Evolutionary conservation across 2,113 vertebrate genomes (phyloP), one percentile per base, ranked within the genome.

Genomic region (Hydropotes inermis): DNA sequence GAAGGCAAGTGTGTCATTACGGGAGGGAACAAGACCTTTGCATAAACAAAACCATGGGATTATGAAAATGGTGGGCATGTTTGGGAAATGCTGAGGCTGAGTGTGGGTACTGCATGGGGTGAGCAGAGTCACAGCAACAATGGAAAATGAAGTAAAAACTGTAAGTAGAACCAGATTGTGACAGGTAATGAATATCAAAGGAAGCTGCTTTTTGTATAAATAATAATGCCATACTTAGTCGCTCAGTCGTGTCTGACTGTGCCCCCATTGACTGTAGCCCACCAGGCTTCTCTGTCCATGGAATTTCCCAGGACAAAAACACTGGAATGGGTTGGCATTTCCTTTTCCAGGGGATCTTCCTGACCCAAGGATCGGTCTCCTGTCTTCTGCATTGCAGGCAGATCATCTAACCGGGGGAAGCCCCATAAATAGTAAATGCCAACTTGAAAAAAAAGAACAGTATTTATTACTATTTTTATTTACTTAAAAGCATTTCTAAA

Each of bases 401-500:
- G 39, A 43, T 43, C 1, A 1, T 15, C 27, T 76, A 76, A 76
- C 13, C 3, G 1, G 39, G 70, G 70, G 23, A 76, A 43, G 39
- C 70, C 39, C 70, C 70, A 47, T 58, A 54, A 33, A 47, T 23
- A 64, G 52, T 92, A 57, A 94, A 94, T 54, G 45, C 30, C 19
- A 25, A 27, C 39, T 57, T 83, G 3, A 84, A 76, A 84, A 84
- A 64, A 76, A 86, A 60, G 36, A 88, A 43, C 6, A 67, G 25
- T 15, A 23, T 58, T 55, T 57, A 60, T 55, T 60, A 74, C 19
- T 70, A 57, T 74, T 78, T 64, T 61, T 52, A 64, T 36, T 90
- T 74, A 54, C 60, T 33, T 94, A 30, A 89, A 92, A 79, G 52
- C 19, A 47, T 57, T 84, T 92, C 78, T 57, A 55, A 70, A 87